phyloP scores from a whole-genome alignment of 2,113 vertebrate species.

The Channa maculata region DNA sequence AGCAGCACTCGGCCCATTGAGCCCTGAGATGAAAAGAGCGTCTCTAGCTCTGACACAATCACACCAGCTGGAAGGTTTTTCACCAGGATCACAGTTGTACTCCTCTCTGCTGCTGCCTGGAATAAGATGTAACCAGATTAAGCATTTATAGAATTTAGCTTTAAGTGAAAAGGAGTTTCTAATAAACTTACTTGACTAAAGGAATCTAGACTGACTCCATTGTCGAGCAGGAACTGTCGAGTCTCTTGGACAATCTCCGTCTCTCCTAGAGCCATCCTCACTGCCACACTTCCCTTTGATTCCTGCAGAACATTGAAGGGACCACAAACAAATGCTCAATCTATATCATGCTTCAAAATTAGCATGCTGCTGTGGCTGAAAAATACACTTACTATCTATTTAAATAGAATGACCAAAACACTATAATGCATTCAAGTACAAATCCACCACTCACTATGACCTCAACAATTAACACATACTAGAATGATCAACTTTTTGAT shows the following conservation, averaged over 20 bases:
- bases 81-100: conserved; percentile 90
- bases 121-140: neutral
- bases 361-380: neutral
- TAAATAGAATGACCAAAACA: too few relatives aligned
- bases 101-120: conserved; percentile 89
- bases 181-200: conserved; percentile 91
- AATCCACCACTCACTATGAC: too few relatives aligned
- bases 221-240: conserved; percentile 90
- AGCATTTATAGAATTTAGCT: neutral
- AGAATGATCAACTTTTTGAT: too few relatives aligned
- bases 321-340: neutral
- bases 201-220: conserved; percentile 91
- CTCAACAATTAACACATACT: too few relatives aligned
- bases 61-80: conserved; percentile 93
- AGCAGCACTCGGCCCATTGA: conserved; percentile 91
- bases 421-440: too few relatives aligned
- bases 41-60: conserved; percentile 80
- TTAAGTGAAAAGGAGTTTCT: neutral
- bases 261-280: conserved; percentile 95
- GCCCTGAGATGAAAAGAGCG: conserved; percentile 86
- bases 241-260: conserved; percentile 96
- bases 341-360: neutral
- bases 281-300: conserved; percentile 91
- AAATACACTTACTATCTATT: neutral
- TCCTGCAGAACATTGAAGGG: conserved; percentile 81